These are phyloP conservation scores for Archegozetes longisetosus DNA, from an alignment of 1,140 invertebrate species.

Conservation along the genomic window DNA sequence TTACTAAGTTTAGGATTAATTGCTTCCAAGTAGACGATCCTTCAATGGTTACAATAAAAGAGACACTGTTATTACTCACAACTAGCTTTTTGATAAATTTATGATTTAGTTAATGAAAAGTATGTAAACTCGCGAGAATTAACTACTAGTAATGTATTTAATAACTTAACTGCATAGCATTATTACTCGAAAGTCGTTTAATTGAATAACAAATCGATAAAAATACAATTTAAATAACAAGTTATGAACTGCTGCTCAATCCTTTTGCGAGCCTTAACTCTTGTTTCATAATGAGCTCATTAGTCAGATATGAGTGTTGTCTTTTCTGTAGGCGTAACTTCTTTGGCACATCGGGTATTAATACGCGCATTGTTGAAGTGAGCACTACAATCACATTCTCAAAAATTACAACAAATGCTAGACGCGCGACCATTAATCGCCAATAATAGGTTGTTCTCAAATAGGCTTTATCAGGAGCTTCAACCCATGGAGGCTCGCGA, in stretches of 20 bases:
- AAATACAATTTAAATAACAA: too few species aligned
- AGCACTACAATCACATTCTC: slow-evolving; percentile 71
- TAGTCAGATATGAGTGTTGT: slow-evolving; percentile 68
- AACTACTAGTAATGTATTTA: too few species aligned
- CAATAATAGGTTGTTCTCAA: slow-evolving; percentile 61
- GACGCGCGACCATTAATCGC: slow-evolving; percentile 70
- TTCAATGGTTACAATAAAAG: too few species aligned
- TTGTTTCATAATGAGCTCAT: slow-evolving; percentile 70
- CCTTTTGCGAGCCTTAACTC: slow-evolving; percentile 43
- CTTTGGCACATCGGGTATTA: slow-evolving; percentile 66
- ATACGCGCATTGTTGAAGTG: slow-evolving; percentile 63
- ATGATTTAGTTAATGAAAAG: too few species aligned
- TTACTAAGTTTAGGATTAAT: too few species aligned
- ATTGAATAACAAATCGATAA: too few species aligned
- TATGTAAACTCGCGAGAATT: too few species aligned
- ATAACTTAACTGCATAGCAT: too few species aligned
- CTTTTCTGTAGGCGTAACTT: slow-evolving; percentile 57
- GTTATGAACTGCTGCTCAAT: slow-evolving; percentile 55
- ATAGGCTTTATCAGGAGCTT: slow-evolving; percentile 33
- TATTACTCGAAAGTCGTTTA: too few species aligned
- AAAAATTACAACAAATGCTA: slow-evolving; percentile 81
- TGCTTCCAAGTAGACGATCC: too few species aligned
- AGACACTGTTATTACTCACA: too few species aligned
- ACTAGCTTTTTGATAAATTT: too few species aligned
- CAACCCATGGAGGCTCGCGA: neutral